phyloP scores from a whole-genome alignment of 2,797 vertebrate genomes.

The Sciurus carolinensis region DNA sequence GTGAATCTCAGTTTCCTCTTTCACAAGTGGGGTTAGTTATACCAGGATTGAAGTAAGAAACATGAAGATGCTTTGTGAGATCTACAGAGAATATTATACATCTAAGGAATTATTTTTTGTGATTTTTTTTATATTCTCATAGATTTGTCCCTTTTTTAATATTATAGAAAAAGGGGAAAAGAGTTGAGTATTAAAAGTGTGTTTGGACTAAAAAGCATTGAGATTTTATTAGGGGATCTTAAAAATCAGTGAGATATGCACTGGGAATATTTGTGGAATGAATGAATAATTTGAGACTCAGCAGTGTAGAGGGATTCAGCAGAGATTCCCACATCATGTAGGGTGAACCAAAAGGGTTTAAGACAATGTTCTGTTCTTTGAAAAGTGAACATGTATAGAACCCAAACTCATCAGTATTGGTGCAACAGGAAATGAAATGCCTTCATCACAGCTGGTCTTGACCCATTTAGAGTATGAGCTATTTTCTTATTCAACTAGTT shows the following conservation, averaged over 20 bases:
- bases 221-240: neutral
- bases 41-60: too few relatives aligned
- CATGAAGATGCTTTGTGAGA: too few relatives aligned
- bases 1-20: too few relatives aligned
- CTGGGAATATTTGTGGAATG: too few relatives aligned
- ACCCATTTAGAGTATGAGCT: neutral
- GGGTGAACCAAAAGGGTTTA: neutral
- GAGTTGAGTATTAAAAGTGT: neutral
- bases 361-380: neutral
- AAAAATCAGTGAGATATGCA: neutral
- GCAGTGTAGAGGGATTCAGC: too few relatives aligned
- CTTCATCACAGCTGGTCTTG: neutral
- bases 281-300: too few relatives aligned
- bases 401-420: neutral
- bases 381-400: neutral
- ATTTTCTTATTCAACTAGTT: neutral
- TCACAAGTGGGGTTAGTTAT: too few relatives aligned
- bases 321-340: neutral
- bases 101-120: too few relatives aligned
- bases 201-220: slow-evolving; percentile 1
- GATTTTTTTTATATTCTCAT: too few relatives aligned
- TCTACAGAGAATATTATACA: neutral
- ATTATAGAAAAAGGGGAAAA: neutral
- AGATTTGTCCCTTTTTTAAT: too few relatives aligned
- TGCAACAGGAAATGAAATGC: neutral